Conservation (phyloP, 1,140 invertebrate genomes). For the Drosophila kohkoa region DNA sequence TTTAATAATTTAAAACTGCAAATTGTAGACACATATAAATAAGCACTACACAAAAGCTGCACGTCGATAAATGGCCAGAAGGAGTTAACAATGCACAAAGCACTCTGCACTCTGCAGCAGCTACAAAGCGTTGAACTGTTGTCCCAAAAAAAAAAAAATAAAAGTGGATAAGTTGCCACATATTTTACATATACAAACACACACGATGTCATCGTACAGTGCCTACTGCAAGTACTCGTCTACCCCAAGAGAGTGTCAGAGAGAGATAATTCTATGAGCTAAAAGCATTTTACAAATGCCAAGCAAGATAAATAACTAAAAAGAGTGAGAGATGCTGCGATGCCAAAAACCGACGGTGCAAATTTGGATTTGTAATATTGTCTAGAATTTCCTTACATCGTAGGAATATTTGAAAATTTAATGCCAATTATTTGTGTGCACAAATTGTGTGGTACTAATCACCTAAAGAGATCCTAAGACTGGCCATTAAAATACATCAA, state of each 20-base stretch:
- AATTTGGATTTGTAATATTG: constrained; percentile 20
- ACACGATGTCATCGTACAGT: not conserved
- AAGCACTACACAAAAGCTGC: not conserved
- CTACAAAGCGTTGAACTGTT: constrained; percentile 7
- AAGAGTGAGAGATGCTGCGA: constrained; percentile 3
- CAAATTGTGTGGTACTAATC: not conserved
- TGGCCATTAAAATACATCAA: not conserved
- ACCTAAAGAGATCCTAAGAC: not conserved
- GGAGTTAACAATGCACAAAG: not conserved
- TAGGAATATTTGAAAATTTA: constrained; percentile 8
- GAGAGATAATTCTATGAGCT: constrained; percentile 6
- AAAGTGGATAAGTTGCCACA: not conserved
- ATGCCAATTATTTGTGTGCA: constrained; percentile 19
- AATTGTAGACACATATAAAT: not conserved
- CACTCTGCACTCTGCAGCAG: not conserved
- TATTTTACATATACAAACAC: constrained; percentile 7
- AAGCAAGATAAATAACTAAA: constrained; percentile 23
- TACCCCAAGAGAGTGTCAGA: not conserved
- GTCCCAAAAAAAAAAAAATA: not conserved
- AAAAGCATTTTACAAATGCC: constrained; percentile 27
- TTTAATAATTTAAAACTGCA: constrained; percentile 10
- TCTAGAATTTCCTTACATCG: constrained; percentile 14
- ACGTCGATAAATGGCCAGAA: constrained; percentile 1
- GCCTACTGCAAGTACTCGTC: constrained; percentile 11
- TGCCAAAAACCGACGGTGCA: not conserved